Base-by-base conservation (phyloP, 2,888 invertebrate genomes). In the Drosophila kuntzei region DNA sequence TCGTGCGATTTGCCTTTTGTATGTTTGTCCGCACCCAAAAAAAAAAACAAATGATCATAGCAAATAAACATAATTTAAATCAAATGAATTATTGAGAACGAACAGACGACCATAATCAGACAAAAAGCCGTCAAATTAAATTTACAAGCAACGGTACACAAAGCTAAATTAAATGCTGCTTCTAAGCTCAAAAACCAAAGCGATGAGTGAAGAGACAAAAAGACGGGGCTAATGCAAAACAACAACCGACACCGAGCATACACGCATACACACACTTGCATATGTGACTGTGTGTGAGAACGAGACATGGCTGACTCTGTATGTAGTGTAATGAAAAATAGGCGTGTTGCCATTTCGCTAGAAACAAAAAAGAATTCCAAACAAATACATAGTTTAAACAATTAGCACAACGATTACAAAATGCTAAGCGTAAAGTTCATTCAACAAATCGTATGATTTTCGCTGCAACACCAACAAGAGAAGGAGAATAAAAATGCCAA, bases 221-320 rank as follows among this genome's bases (percentile, higher is more conserved):
- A 67, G 64, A 58, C 63, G 54, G 55, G 65, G 71, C 71, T 66
- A 81, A 85, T 81, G 81, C 82, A 81, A 81, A 81, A 87, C 82
- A 79, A 79, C 71, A 81, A 81, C 65, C 68, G 53, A 74, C 76
- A 79, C 29, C 63, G 51, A 64, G 62, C 41, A 50, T 25, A 72
- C 43, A 51, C 43, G 60, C 29, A 60, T 34, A 27, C 20, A 36
- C 47, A 41, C 47, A 61, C 41, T 27, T 51, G 50, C 36, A 59
- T 58, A 65, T 58, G 49, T 37, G 46, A 41, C 55, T 80, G 59
- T 66, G 44, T 71, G 74, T 67, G 71, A 51, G 82, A 85, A 64
- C 78, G 79, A 70, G 86, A 82, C 88, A 85, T 88, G 80, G 68
- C 83, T 79, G 76, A 57, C 76, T 68, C 49, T 59, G 61, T 58